A percentile compares a stretch with the other conserved stretches of the same genome.
phyloP scores from a whole-genome alignment of 2,888 invertebrate genomes.

The Drosophila ezoana region DNA sequence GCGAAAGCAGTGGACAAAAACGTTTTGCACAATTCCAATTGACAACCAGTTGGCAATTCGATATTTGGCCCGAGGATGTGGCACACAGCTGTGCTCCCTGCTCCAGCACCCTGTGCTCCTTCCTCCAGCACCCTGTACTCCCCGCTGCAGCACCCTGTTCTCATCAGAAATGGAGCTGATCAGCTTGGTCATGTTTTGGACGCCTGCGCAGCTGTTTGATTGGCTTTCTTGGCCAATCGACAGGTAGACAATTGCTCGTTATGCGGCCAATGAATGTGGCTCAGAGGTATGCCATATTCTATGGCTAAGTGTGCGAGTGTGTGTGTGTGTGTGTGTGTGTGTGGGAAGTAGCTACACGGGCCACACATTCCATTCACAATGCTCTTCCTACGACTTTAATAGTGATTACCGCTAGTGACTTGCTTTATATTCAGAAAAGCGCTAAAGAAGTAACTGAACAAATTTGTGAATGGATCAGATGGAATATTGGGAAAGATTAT shows the following conservation, averaged over 20 bases:
- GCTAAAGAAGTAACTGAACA: background rate
- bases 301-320: background rate
- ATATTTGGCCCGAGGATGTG: conserved; percentile 60
- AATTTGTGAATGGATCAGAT: too few relatives aligned
- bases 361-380: conserved; percentile 31
- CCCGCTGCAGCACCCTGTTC: too few relatives aligned
- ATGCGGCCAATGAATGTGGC: conserved; percentile 32
- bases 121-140: too few relatives aligned
- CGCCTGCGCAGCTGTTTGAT: conserved; percentile 67
- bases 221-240: conserved; percentile 61
- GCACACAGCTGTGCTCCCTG: conserved; percentile 40
- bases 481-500: too few relatives aligned
- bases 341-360: conserved; percentile 39
- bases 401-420: conserved; percentile 37
- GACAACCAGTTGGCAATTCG: conserved; percentile 39
- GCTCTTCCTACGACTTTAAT: conserved; percentile 45
- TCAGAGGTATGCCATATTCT: conserved; percentile 41
- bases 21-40: background rate
- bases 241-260: conserved; percentile 69
- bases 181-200: conserved; percentile 15
- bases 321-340: conserved; percentile 3
- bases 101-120: conserved; percentile 1
- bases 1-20: conserved; percentile 31
- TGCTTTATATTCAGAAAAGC: conserved; percentile 16
- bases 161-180: conserved; percentile 9